A percentile compares a stretch with the other conserved stretches of the same genome.
These are phyloP conservation scores for Drosophila histrio DNA, from an alignment of 2,888 invertebrate genomes.

Conservation along the genomic window DNA sequence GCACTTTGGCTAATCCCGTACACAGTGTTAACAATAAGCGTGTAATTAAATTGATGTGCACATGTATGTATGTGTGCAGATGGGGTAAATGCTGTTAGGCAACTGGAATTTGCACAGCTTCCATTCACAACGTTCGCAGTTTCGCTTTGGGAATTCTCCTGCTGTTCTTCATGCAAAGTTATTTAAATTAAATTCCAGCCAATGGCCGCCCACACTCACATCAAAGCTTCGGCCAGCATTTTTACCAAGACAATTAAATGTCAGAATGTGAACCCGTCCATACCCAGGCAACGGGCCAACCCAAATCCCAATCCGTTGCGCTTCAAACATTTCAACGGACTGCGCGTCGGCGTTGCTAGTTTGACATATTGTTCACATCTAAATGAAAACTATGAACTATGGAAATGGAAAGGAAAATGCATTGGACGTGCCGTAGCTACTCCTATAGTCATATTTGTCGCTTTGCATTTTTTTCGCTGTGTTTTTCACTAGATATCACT, in stretches of 20 bases:
- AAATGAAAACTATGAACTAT: constrained; percentile 28
- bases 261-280: constrained; percentile 37
- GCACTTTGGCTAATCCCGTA: constrained; percentile 58
- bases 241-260: constrained; percentile 72
- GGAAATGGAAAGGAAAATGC: constrained; percentile 32
- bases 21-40: constrained; percentile 47
- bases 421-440: constrained; percentile 5
- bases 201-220: constrained; percentile 30
- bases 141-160: constrained; percentile 21
- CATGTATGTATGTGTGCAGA: neutral
- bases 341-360: constrained; percentile 14
- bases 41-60: constrained; percentile 68
- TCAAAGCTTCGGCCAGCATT: constrained; percentile 47
- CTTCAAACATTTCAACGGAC: constrained; percentile 11
- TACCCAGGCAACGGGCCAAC: neutral
- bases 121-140: constrained; percentile 19
- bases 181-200: constrained; percentile 75
- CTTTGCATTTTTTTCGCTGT: constrained; percentile 7
- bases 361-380: constrained; percentile 43
- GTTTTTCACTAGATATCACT: constrained; percentile 24
- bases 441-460: constrained; percentile 16
- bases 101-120: constrained; percentile 40
- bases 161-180: constrained; percentile 54
- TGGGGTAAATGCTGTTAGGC: constrained; percentile 2
- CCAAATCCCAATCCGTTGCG: neutral